phyloP scores from a whole-genome alignment of 2,888 invertebrate genomes.

The Drosophila ezoana region DNA sequence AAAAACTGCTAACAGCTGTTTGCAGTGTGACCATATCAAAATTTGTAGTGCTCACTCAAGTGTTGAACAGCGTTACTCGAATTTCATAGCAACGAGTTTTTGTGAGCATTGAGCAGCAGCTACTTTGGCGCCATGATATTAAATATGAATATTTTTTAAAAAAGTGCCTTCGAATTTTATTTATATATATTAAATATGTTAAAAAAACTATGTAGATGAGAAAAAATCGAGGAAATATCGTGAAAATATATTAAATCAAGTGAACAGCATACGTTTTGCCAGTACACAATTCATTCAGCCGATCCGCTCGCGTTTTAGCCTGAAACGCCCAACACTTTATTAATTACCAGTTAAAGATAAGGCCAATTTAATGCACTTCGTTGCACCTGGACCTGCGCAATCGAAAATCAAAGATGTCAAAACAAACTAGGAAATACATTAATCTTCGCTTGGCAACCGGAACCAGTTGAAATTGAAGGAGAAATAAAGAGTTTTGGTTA shows the following conservation, averaged over 20 bases:
- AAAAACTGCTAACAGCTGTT: constrained; percentile 34
- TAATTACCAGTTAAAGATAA: neutral
- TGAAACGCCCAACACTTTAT: too few species aligned
- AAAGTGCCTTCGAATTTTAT: neutral
- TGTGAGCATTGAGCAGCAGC: neutral
- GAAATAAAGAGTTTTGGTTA: constrained; percentile 16
- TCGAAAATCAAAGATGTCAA: neutral
- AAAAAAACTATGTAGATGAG: too few species aligned
- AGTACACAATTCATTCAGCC: too few species aligned
- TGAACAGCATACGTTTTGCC: too few species aligned
- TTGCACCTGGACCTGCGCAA: neutral
- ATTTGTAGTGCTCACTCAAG: neutral
- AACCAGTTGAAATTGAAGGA: neutral
- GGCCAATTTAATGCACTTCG: neutral
- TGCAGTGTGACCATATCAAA: constrained; percentile 30
- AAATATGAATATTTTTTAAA: neutral
- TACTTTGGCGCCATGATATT: neutral
- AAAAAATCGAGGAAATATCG: too few species aligned
- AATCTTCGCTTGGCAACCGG: neutral
- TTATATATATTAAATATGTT: too few species aligned
- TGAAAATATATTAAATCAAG: too few species aligned
- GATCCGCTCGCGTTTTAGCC: too few species aligned
- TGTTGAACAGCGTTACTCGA: neutral
- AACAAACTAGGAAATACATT: neutral
- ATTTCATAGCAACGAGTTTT: constrained; percentile 28